Conservation (phyloP, 2,888 invertebrate species). For the Rhabditoides inermis region DNA sequence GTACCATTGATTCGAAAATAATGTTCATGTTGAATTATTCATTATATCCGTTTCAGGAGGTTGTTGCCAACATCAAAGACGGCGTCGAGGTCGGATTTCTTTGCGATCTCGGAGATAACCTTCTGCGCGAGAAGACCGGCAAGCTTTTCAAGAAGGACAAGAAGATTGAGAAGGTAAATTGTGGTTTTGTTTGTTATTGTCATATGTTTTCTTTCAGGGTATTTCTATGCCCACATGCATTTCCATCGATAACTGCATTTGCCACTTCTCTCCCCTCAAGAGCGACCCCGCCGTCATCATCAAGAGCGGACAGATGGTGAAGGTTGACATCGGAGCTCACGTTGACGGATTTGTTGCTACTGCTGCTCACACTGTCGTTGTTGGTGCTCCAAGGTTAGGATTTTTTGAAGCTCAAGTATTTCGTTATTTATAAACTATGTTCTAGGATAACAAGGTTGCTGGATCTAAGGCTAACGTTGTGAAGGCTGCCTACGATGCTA, state of each 20-base stretch:
- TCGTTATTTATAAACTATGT: too few species aligned
- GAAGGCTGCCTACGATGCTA: constrained; percentile 85
- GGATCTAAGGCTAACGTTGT: constrained; percentile 89
- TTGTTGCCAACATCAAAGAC: constrained; percentile 72
- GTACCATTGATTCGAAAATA: constrained; percentile 47
- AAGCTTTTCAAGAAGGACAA: constrained; percentile 98
- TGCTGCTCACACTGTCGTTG: constrained; percentile 85
- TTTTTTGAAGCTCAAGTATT: too few species aligned
- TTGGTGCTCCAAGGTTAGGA: constrained; percentile 69
- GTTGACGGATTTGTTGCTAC: constrained; percentile 98
- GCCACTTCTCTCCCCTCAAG: constrained; percentile 91
- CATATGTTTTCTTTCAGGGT: constrained; percentile 42
- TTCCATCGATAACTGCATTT: constrained; percentile 96
- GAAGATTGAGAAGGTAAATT: constrained; percentile 81
- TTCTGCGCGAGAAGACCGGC: constrained; percentile 78
- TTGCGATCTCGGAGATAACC: constrained; percentile 82
- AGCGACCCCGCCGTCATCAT: constrained; percentile 65
- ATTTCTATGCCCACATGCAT: constrained; percentile 98
- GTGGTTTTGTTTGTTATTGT: neutral
- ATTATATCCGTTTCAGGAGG: constrained; percentile 15
- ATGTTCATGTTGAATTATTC: neutral
- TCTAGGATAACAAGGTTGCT: constrained; percentile 60
- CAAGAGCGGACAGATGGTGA: constrained; percentile 79
- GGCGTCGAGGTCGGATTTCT: constrained; percentile 82
- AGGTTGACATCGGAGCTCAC: constrained; percentile 87